These are phyloP conservation scores for Epinephelus lanceolatus DNA, from an alignment of 2,113 vertebrate genomes.

Conservation along the genomic window DNA sequence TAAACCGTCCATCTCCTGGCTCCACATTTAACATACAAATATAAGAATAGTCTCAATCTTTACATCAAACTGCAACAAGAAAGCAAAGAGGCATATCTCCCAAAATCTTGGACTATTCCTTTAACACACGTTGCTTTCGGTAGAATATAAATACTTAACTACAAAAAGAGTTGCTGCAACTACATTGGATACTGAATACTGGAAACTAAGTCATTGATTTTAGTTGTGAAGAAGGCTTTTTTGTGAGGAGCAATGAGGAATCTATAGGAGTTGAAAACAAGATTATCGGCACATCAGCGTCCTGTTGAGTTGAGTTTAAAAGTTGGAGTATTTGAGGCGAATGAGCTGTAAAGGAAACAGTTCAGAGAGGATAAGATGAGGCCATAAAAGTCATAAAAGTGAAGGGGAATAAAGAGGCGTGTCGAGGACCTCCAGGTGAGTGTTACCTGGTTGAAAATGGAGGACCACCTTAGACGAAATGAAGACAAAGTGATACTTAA, in stretches of 20 bases:
- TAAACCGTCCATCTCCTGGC: background rate
- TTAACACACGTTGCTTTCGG: background rate
- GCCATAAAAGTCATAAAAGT: conserved; percentile 6
- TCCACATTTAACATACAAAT: no score
- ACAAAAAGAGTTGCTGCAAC: background rate
- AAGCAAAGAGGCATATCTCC: background rate
- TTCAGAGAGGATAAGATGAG: background rate
- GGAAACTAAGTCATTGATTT: background rate
- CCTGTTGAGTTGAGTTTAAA: background rate
- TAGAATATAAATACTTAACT: background rate
- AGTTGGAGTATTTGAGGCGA: background rate
- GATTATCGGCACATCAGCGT: background rate
- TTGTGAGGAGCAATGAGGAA: background rate
- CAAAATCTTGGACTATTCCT: background rate
- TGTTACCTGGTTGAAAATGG: conserved; percentile 46
- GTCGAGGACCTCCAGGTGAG: conserved; percentile 51
- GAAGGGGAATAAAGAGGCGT: conserved; percentile 16
- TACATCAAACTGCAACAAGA: no score
- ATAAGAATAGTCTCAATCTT: no score
- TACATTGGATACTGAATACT: background rate
- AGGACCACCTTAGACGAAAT: conserved; percentile 65
- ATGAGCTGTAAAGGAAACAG: background rate
- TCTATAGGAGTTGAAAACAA: conserved; percentile 3
- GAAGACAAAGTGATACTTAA: conserved; percentile 54
- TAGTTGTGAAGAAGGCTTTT: background rate